phyloP scores from a whole-genome alignment of 2,113 vertebrate genomes.

The Calyptommatus sinebrachiatus region DNA sequence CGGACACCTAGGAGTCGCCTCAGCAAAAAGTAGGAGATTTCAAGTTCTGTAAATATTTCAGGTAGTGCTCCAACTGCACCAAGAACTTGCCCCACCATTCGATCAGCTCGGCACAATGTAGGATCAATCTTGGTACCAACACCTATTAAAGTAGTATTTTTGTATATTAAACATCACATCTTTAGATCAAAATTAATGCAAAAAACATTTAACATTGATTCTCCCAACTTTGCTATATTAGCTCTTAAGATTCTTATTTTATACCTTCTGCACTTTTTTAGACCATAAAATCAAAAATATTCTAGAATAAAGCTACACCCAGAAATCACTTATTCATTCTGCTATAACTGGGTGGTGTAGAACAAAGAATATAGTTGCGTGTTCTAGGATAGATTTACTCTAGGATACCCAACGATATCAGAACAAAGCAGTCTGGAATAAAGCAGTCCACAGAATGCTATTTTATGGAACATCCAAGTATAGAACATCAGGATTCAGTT shows the following conservation, averaged over 20 bases:
- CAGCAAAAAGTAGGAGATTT: conserved; percentile 96
- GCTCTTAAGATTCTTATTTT: neutral
- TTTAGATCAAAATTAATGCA: neutral
- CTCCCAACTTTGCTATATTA: neutral
- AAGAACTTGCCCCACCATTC: conserved; percentile 97
- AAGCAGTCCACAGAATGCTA: no score
- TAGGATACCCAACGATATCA: no score
- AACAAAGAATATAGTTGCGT: no score
- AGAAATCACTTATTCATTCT: no score
- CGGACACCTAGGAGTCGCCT: conserved; percentile 91
- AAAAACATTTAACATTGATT: neutral
- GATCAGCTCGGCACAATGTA: conserved; percentile 93
- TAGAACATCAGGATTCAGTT: no score
- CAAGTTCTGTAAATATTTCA: conserved; percentile 97
- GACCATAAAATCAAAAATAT: neutral
- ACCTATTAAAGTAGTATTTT: conserved; percentile 69
- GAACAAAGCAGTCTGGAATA: no score
- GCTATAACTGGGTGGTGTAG: no score
- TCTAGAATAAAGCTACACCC: no score
- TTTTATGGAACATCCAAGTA: no score
- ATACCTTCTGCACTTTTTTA: neutral
- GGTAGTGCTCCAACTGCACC: conserved; percentile 94
- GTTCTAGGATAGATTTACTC: no score
- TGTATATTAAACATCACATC: neutral
- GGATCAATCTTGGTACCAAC: conserved; percentile 98